Base-by-base conservation (phyloP, 2,113 vertebrate genomes). In the Chaenocephalus aceratus region DNA sequence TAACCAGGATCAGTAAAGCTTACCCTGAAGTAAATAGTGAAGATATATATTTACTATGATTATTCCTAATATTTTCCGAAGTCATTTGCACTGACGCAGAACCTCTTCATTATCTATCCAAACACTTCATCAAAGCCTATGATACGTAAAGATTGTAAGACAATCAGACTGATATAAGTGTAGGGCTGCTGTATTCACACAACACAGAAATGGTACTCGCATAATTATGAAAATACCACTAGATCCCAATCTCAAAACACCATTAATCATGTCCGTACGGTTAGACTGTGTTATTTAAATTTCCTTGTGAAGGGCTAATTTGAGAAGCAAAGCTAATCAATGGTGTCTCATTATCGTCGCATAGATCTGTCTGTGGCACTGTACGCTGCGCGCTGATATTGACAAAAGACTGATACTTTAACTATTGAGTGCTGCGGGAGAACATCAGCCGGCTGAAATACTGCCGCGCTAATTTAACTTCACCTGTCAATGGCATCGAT, bases 261-360 rank as follows among this genome's bases (percentile, higher is more conserved):
- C 90, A 93, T 93, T 91, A 92, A 92, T 94, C 93, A 92, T 60
- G 81, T 88, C 86, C 51, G 57, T 79, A 65, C 66, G 82, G 82
- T 88, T 90, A 86, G 91, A 86, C 82, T 68, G 67, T 75, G 77
- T 83, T 88, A 77, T 89, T 90, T 88, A 80, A 86, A 88, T 91
- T 93, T 89, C 87, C 84, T 84, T 57, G 77, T 84, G 87, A 91
- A 74, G 80, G 69, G 57, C 70, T 89, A 76, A 79, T 91, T 91
- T 91, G 82, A 87, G 85, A 79, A 80, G 83, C 86, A 86, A 86
- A 92, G 83, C 88, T 88, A 92, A 93, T 95, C 92, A 95, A 93
- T 94, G 81, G 86, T 65, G 77, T 60, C 86, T 93, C 90, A 92
- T 93, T 93, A 94, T 91, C 81, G 16, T 75, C 34, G 74, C 86